These are phyloP conservation scores for Gonioctena quinquepunctata DNA, from an alignment of 1,140 invertebrate species.

Conservation along the genomic window DNA sequence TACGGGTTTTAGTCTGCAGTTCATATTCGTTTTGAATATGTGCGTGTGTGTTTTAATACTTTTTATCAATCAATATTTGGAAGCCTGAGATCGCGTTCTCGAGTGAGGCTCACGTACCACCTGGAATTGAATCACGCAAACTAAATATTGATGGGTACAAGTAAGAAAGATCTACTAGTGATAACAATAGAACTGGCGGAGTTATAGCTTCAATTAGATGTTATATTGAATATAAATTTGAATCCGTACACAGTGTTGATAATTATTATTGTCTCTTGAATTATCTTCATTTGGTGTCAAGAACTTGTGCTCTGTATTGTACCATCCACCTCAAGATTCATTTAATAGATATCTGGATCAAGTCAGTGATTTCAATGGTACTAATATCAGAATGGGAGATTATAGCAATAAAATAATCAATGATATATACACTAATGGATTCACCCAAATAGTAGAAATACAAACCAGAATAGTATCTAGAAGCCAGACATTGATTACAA, in stretches of 20 bases:
- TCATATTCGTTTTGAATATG: too few species aligned
- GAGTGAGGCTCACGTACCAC: too few species aligned
- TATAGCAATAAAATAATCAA: not conserved
- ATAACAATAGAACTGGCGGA: slow-evolving; percentile 1
- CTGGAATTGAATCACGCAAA: too few species aligned
- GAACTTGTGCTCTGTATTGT: not conserved
- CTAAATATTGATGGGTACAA: too few species aligned
- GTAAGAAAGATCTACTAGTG: too few species aligned
- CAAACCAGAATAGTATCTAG: not conserved
- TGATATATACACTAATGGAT: not conserved
- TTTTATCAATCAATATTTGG: too few species aligned
- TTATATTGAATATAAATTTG: not conserved
- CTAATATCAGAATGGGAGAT: not conserved
- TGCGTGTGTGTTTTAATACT: too few species aligned
- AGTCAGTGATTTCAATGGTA: too few species aligned
- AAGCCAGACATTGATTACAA: not conserved
- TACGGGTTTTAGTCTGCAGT: too few species aligned
- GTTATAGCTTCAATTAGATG: not conserved
- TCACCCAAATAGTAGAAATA: not conserved
- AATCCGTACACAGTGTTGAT: not conserved
- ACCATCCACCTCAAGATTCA: not conserved
- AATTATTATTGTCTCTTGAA: not conserved
- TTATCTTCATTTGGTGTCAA: not conserved
- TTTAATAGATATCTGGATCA: not conserved
- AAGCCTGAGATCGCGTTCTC: too few species aligned